Evolutionary conservation across 2,113 vertebrate species (phyloP).

Genomic region (Natator depressus): DNA sequence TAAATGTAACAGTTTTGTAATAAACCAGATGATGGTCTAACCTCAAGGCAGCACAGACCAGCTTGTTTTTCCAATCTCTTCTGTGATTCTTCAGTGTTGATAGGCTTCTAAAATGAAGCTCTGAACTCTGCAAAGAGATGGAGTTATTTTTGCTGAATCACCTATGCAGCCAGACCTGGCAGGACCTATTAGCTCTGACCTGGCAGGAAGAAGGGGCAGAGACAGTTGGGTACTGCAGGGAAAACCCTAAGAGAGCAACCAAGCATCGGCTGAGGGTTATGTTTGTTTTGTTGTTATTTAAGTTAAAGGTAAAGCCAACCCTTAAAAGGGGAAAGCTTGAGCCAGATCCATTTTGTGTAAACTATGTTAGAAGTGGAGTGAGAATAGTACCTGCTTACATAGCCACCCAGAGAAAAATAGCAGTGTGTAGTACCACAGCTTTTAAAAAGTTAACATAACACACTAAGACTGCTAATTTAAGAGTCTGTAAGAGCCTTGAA

Average conservation of each 20-base stretch:
- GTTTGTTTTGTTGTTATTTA: neutral
- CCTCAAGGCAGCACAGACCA: neutral
- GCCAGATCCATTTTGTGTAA: neutral
- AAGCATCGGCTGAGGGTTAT: neutral
- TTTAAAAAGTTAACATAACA: neutral
- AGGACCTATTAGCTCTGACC: neutral
- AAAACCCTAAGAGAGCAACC: neutral
- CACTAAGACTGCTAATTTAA: neutral
- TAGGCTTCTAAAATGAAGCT: neutral
- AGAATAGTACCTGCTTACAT: neutral
- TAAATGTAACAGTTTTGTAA: neutral
- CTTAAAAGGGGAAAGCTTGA: neutral
- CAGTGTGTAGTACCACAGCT: neutral
- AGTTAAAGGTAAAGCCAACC: neutral
- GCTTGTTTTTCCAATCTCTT: neutral
- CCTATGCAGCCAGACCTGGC: fast-evolving
- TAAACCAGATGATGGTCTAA: neutral
- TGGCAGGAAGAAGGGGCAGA: neutral
- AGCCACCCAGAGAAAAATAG: neutral
- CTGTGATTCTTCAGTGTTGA: neutral
- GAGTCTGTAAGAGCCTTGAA: neutral
- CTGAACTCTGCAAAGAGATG: neutral
- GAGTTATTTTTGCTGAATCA: neutral
- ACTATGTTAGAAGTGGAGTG: neutral
- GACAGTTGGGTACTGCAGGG: neutral